A percentile compares a stretch with the other conserved stretches of the same genome.
Evolutionary conservation across 2,113 vertebrate species (phyloP).

Genomic region (Ptilonorhynchus violaceus): DNA sequence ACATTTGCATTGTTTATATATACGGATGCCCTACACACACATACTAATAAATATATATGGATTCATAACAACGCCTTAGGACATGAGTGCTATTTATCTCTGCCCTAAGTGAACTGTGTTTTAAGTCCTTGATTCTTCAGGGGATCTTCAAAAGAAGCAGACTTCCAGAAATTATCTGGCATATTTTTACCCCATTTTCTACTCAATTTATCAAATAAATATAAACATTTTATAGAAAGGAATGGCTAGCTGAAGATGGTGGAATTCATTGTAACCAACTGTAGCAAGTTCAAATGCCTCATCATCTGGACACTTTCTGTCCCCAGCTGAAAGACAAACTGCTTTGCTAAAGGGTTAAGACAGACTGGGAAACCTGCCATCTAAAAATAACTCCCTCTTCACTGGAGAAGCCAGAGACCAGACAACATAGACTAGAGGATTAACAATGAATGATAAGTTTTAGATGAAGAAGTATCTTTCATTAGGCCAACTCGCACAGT

Average conservation of each 20-base stretch:
- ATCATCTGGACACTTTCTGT: background rate
- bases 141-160: background rate
- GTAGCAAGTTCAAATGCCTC: background rate
- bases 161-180: background rate
- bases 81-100: background rate
- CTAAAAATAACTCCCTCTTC: slow-evolving; percentile 22
- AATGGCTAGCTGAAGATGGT: background rate
- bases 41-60: background rate
- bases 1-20: background rate
- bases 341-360: slow-evolving; percentile 43
- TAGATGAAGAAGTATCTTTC: slow-evolving; percentile 1
- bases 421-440: background rate
- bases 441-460: background rate
- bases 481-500: background rate
- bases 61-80: background rate
- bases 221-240: background rate
- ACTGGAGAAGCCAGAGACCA: background rate
- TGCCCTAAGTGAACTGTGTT: background rate
- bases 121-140: background rate
- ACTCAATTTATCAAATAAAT: background rate
- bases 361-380: slow-evolving; percentile 3
- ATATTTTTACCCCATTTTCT: background rate
- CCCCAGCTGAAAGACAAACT: background rate
- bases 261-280: background rate
- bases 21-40: rapidly evolving